phyloP scores from a whole-genome alignment of 2,888 invertebrate genomes.

The Eupithecia vulgata region DNA sequence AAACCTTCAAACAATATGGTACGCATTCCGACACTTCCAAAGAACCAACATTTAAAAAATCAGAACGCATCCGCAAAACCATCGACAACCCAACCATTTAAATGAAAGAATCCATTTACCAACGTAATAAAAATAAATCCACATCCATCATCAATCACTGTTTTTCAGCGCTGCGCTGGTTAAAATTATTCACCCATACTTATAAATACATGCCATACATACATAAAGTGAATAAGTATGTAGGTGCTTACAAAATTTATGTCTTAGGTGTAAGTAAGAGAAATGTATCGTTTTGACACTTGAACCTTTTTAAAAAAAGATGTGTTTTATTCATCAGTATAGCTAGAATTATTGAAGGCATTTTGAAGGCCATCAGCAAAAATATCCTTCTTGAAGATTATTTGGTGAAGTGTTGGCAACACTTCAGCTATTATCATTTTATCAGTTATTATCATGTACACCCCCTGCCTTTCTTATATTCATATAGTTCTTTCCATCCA shows the following conservation, averaged over 20 bases:
- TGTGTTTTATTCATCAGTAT: not conserved
- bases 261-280: not conserved
- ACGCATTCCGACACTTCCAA: not conserved
- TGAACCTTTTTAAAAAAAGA: not conserved
- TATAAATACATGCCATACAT: not conserved
- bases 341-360: not conserved
- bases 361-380: not conserved
- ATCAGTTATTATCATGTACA: no score
- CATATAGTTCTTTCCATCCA: no score
- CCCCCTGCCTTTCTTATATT: no score
- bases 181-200: not conserved
- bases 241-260: not conserved
- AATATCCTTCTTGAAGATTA: not conserved
- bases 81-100: constrained; percentile 27
- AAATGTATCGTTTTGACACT: not conserved
- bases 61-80: constrained; percentile 4
- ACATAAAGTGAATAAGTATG: not conserved
- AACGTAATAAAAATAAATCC: constrained; percentile 26
- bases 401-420: no score
- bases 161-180: constrained; percentile 17
- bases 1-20: not conserved
- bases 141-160: constrained; percentile 25
- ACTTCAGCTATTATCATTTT: no score
- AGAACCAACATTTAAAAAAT: constrained; percentile 14
- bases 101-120: constrained; percentile 29